Base-by-base conservation (phyloP, 2,888 invertebrate genomes). In the Drosophila testacea region DNA sequence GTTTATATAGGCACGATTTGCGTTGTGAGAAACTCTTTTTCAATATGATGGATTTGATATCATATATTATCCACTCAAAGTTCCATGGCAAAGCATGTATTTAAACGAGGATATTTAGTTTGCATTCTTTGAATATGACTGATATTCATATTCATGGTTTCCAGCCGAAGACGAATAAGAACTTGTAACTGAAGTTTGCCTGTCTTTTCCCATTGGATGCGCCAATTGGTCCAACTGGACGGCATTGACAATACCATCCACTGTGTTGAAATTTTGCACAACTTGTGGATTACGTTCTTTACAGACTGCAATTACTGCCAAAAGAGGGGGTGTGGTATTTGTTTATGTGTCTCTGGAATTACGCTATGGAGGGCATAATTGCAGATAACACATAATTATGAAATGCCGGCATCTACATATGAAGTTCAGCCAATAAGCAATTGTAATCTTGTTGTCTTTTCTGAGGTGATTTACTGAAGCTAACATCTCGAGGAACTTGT, bases 331-430 rank as follows among this genome's bases (percentile, higher is more conserved):
- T 27, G 55, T 27, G 55, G 27, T 4, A 13, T 4, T 34, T 34
- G 44, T 9, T 47, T 28, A 4, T 1, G 13, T 11, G 16, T 50
- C 32, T 10, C 6, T 41, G 9, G 1, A 4, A 27, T 4, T 9
- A 27, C 1, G 10, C 0, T 22, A 32, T n/a, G 39, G 4, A n/a
- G 16, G 4, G 16, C 30, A 38, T 39, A 38, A 16, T 50, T 38
- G 38, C 30, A 32, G 42, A 32, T 48, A 50, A 59, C 4, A 32
- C n/a, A 5, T 28, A 42, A 60, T 59, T 62, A 66, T 39, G 59
- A 77, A 71, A 75, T 46, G 67, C 80, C 77, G 80, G 80, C 51
- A 60, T 56, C 30, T 50, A 16, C 16, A 16, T 16, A 16, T 16
- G 16, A 16, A 38, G n/a, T 16, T 13, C 27, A 28, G 11, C 13